Evolutionary conservation across 2,888 invertebrate species (phyloP), one percentile per base, ranked within the genome.

Genomic region (Keiferia lycopersicella): DNA sequence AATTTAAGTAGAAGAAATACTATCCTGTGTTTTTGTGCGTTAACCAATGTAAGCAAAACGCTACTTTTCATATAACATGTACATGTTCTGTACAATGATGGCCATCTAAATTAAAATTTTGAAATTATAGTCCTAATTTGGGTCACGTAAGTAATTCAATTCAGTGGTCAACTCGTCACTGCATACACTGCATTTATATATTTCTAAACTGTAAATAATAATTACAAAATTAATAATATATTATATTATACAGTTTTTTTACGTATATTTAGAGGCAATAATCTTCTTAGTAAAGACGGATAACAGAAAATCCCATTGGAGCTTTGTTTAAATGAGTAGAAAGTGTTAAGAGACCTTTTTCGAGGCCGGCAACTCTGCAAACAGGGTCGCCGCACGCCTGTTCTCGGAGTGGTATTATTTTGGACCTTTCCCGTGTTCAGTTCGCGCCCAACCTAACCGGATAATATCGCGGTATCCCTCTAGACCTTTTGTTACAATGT

Each of bases 261-360:
- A 18, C 16, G 7, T 18, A 8, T 16, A 6, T 18, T 18, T 48
- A 18, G 1, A 18, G 10, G 48, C 18, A 48, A 48, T 48, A 48
- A 48, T 48, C 48, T 6, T 14, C 0, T 14, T 6, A 34, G 56
- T 10, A 34, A 57, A 57, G 26, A 57, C 26, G 34, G 34, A 57
- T 34, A 57, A 12, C 56, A 39, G 10, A 39, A 59, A 18, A 34
- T 20, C 39, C 39, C 20, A 16, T 59, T 20, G 11, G 20, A 18
- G 38, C 18, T 20, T 30, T 39, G 58, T 11, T 22, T 60, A 48
- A 30, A 48, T 61, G 48, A 48, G 61, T 48, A 61, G 16, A 61
- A 61, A 61, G 48, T 26, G 26, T 61, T 61, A 48, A 48, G 48
- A 61, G 30, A 61, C 45, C 61, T 48, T 48, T 61, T 61, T 34